These are phyloP conservation scores for Steinernema khuongi DNA, from an alignment of 1,140 invertebrate genomes.

Conservation along the genomic window DNA sequence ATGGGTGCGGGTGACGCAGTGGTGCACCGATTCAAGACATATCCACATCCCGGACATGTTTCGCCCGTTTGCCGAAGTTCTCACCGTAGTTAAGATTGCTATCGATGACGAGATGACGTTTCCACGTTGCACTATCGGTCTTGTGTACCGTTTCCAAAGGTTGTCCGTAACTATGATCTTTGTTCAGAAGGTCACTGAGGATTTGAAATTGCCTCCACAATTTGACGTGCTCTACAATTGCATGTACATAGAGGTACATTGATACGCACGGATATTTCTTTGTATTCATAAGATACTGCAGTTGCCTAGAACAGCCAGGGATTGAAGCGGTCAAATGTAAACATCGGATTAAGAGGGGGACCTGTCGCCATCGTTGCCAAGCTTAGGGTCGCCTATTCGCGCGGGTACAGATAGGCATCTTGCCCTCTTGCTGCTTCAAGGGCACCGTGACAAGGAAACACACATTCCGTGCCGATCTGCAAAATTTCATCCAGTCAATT, in stretches of 20 bases:
- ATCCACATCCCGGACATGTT: background rate
- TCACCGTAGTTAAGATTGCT: background rate
- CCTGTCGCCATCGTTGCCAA: background rate
- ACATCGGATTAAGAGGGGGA: background rate
- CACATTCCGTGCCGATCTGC: background rate
- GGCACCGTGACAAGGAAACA: background rate
- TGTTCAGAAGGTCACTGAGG: too few relatives aligned
- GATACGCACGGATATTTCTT: too few relatives aligned
- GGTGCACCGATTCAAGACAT: background rate
- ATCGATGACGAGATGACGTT: background rate
- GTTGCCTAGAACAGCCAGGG: background rate
- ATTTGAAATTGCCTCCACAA: too few relatives aligned
- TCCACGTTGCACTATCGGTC: background rate
- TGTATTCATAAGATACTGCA: background rate
- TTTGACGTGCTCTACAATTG: too few relatives aligned
- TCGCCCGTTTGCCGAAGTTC: constrained; percentile 1
- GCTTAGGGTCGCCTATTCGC: background rate
- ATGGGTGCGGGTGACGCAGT: background rate
- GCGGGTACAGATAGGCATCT: background rate
- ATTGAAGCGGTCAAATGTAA: background rate
- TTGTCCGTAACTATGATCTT: background rate
- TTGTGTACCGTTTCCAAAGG: background rate
- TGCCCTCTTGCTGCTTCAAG: background rate
- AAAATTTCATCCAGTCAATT: background rate
- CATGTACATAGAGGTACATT: too few relatives aligned